Percentiles rank a stretch among this genome's conserved stretches.
Evolutionary conservation across 1,140 invertebrate genomes (phyloP).

Genomic region (Drosophila melanogaster): Release_6_plus_ISO1_MT NT_033777.3:28116501-28117000

Average conservation of each 20-base stretch:
- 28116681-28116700: neutral
- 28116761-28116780: neutral
- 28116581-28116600: conserved; percentile 70
- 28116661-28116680: conserved; percentile 31
- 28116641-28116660: conserved; percentile 43
- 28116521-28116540: conserved; percentile 81
- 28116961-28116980: neutral
- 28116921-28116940: conserved; percentile 64
- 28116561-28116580: conserved; percentile 61
- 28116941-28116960: conserved; percentile 4
- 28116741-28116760: conserved; percentile 56
- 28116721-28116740: conserved; percentile 12
- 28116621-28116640: conserved; percentile 39
- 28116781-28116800: too few species aligned
- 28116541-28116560: conserved; percentile 77
- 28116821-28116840: conserved; percentile 35
- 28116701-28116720: conserved; percentile 11
- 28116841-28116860: conserved; percentile 58
- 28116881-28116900: conserved; percentile 66
- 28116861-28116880: conserved; percentile 41
- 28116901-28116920: conserved; percentile 77
- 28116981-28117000: too few species aligned
- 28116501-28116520: conserved; percentile 79
- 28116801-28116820: conserved; percentile 11
- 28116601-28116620: conserved; percentile 41